A percentile compares a stretch with the other conserved stretches of the same genome.
These are phyloP conservation scores for Illadopsis cleaveri DNA, from an alignment of 2,113 vertebrate species.

Conservation along the genomic window DNA sequence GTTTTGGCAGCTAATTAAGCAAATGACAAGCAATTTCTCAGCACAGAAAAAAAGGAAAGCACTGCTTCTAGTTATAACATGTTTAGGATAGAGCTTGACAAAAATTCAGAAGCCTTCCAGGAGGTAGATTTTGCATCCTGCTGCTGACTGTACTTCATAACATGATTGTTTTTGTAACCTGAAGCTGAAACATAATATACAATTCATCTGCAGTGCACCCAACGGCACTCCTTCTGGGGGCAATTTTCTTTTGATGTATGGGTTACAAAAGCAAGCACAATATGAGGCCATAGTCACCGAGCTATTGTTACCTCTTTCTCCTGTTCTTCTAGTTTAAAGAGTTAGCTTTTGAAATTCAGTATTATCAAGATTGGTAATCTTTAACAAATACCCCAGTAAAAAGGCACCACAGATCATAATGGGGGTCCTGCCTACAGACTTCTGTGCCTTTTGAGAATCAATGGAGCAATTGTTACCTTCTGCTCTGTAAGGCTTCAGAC, in stretches of 20 bases:
- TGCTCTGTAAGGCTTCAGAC: constrained; percentile 65
- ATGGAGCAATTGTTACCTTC: constrained; percentile 74
- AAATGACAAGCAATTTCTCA: constrained; percentile 21
- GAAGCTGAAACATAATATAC: constrained; percentile 41
- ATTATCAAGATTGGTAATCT: constrained; percentile 72
- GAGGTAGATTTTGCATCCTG: constrained; percentile 6
- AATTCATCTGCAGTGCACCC: constrained; percentile 28
- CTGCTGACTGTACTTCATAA: constrained; percentile 42
- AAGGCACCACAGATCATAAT: constrained; percentile 48
- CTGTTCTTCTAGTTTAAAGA: constrained; percentile 60
- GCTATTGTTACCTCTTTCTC: constrained; percentile 62
- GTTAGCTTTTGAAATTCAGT: constrained; percentile 73
- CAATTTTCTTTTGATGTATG: constrained; percentile 62
- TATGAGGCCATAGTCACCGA: constrained; percentile 11
- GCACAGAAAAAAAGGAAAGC: neutral
- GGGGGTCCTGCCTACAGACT: constrained; percentile 61
- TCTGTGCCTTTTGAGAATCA: constrained; percentile 69
- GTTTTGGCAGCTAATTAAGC: constrained; percentile 14
- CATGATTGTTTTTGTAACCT: constrained; percentile 53
- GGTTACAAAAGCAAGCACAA: constrained; percentile 51
- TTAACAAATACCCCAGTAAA: constrained; percentile 70
- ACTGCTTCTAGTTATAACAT: constrained; percentile 16
- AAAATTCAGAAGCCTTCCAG: constrained; percentile 31
- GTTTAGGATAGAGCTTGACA: neutral
- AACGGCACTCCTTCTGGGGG: constrained; percentile 3